phyloP scores from a whole-genome alignment of 2,888 invertebrate genomes.

The Drosophila mercatorum region DNA sequence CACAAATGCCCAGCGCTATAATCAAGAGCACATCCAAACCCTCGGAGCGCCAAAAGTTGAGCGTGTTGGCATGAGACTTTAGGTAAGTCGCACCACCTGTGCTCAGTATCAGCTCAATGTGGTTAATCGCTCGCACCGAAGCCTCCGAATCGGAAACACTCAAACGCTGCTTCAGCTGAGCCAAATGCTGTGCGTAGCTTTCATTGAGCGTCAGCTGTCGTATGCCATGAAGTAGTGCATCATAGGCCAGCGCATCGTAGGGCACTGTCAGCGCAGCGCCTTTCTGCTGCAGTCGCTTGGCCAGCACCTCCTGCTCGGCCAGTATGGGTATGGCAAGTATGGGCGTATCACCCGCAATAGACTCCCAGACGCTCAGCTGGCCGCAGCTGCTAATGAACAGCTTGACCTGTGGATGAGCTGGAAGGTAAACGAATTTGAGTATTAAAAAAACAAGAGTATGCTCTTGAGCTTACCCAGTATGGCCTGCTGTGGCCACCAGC shows the following conservation, averaged over 20 bases:
- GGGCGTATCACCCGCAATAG: slow-evolving; percentile 85
- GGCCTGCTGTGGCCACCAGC: slow-evolving; percentile 84
- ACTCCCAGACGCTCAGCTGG: slow-evolving; percentile 86
- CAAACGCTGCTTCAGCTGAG: slow-evolving; percentile 58
- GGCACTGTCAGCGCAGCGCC: slow-evolving; percentile 84
- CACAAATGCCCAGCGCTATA: slow-evolving; percentile 76
- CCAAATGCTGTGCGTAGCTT: slow-evolving; percentile 67
- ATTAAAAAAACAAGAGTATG: neutral
- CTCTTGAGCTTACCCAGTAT: slow-evolving; percentile 74
- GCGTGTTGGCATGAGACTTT: slow-evolving; percentile 80
- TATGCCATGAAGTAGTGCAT: slow-evolving; percentile 82
- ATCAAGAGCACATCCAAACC: slow-evolving; percentile 83
- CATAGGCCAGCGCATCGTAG: slow-evolving; percentile 83
- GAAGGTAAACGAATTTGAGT: neutral
- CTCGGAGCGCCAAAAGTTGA: slow-evolving; percentile 81
- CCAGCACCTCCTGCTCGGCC: slow-evolving; percentile 85
- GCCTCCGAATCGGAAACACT: slow-evolving; percentile 66
- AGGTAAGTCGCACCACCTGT: slow-evolving; percentile 82
- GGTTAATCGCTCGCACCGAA: slow-evolving; percentile 75
- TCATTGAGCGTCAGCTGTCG: slow-evolving; percentile 82
- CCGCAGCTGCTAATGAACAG: slow-evolving; percentile 87
- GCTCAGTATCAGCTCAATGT: slow-evolving; percentile 82
- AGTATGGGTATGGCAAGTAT: slow-evolving; percentile 86
- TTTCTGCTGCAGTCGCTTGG: slow-evolving; percentile 83
- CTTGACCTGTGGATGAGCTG: slow-evolving; percentile 86